Evolutionary conservation across 2,888 invertebrate species (phyloP), one percentile per base, ranked within the genome.

Genomic region (Heliconius cydno): DNA sequence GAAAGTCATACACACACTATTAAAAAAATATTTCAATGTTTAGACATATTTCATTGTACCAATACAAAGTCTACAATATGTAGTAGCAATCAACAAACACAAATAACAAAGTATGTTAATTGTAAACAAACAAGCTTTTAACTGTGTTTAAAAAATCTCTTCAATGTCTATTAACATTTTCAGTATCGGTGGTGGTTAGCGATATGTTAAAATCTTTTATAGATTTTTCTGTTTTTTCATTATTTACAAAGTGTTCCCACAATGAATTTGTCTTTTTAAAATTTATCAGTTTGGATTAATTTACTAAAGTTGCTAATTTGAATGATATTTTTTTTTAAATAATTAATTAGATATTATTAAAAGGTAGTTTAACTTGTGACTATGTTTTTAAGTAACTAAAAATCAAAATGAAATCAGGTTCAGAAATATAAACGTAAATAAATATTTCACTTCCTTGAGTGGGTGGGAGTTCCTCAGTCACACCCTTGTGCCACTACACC

Each of bases 141-240:
- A 67, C 66, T 57, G 57, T 78, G 28, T 78, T 73, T 79, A 81
- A 78, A 77, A n/a, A 79, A 70, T 65, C 52, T 65, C 74, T 67
- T 75, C 76, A 70, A 65, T 77, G 65, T 81, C 78, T 80, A 76
- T 84, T 86, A 86, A 86, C 85, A 84, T 86, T 86, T 85, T 78
- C 85, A 86, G 84, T 84, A 67, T 67, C 73, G 85, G 85, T 85
- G 86, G 84, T 82, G 84, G 85, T 77, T 77, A 80, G 80, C 80
- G 70, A 41, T 77, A 25, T 57, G 25, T 28, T 38, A 60, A 71
- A 30, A n/a, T 46, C 30, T 34, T n/a, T 13, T 74, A 22, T 28
- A 38, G 19, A 52, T 41, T 52, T 28, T 52, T 52, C 19, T 78
- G 7, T 57, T 22, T 2, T 30, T 52, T 15, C 19, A n/a, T 19